Evolutionary conservation across 1,140 invertebrate species (phyloP).

Genomic region (Pseudobourletiella spinata): DNA sequence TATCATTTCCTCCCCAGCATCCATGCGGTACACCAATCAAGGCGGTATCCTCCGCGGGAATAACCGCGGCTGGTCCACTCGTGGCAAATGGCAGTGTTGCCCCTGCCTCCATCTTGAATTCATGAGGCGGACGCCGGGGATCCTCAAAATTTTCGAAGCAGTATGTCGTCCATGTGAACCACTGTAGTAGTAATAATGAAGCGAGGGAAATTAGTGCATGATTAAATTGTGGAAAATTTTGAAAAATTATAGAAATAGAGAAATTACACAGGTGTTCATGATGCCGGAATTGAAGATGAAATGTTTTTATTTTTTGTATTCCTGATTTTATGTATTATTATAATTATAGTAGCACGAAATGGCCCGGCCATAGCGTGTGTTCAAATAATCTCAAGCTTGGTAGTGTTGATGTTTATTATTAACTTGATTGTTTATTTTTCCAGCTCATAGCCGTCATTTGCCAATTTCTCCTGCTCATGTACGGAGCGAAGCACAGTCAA

Average conservation of each 20-base stretch:
- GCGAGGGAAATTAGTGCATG: too few species aligned
- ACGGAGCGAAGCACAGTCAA: constrained; percentile 55
- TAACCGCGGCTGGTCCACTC: constrained; percentile 46
- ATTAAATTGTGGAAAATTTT: too few species aligned
- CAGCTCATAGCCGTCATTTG: constrained; percentile 63
- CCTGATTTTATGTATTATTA: too few species aligned
- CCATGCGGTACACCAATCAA: constrained; percentile 12
- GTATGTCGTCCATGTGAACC: constrained; percentile 46
- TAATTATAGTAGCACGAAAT: too few species aligned
- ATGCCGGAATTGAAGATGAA: too few species aligned
- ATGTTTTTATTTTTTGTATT: too few species aligned
- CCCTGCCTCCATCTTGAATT: constrained; percentile 68
- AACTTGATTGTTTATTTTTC: too few species aligned
- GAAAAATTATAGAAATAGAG: too few species aligned
- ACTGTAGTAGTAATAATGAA: neutral
- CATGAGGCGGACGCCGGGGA: constrained; percentile 55
- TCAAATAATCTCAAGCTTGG: too few species aligned
- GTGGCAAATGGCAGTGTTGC: constrained; percentile 63
- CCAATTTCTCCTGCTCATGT: constrained; percentile 63
- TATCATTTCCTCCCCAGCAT: constrained; percentile 22
- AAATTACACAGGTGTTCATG: too few species aligned
- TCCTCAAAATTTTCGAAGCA: constrained; percentile 63
- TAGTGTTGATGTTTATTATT: too few species aligned
- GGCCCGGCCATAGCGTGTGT: too few species aligned
- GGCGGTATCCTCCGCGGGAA: neutral